Evolutionary conservation across 2,888 invertebrate genomes (phyloP).

Genomic region (Zaprionus lineosus): DNA sequence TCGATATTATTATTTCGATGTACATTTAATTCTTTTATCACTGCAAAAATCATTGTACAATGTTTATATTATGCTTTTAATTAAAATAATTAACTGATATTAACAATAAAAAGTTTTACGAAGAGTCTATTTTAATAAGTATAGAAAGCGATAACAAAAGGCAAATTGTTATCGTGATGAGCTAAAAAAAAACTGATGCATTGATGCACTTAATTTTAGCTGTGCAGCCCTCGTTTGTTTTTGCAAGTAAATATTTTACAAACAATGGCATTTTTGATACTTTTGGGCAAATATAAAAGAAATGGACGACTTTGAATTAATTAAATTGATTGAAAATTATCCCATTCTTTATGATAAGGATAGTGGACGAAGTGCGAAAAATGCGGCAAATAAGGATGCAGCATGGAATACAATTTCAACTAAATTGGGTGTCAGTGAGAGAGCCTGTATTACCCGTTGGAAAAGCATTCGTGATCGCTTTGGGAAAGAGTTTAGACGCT

Average conservation of each 20-base stretch:
- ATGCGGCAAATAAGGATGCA: slow-evolving; percentile 69
- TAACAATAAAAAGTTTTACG: no score
- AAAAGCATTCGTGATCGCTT: slow-evolving; percentile 79
- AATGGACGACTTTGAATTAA: slow-evolving; percentile 68
- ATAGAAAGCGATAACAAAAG: no score
- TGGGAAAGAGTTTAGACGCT: slow-evolving; percentile 76
- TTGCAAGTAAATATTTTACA: no score
- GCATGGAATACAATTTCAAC: slow-evolving; percentile 74
- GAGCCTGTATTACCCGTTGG: slow-evolving; percentile 80
- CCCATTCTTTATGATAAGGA: slow-evolving; percentile 78
- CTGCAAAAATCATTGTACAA: no score
- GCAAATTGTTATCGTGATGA: no score
- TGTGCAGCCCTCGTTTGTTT: slow-evolving; percentile 15
- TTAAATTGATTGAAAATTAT: slow-evolving; percentile 68
- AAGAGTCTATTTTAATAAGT: no score
- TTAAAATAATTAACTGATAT: no score
- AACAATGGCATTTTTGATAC: slow-evolving; percentile 24
- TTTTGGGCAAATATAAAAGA: no score
- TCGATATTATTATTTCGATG: slow-evolving; percentile 3
- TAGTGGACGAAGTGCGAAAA: slow-evolving; percentile 65
- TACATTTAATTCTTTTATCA: no score
- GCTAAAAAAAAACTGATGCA: no score
- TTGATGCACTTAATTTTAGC: no score
- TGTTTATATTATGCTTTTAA: no score
- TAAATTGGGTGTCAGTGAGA: slow-evolving; percentile 71